Evolutionary conservation across 2,113 vertebrate genomes (phyloP).

Genomic region (Cisticola juncidis): DNA sequence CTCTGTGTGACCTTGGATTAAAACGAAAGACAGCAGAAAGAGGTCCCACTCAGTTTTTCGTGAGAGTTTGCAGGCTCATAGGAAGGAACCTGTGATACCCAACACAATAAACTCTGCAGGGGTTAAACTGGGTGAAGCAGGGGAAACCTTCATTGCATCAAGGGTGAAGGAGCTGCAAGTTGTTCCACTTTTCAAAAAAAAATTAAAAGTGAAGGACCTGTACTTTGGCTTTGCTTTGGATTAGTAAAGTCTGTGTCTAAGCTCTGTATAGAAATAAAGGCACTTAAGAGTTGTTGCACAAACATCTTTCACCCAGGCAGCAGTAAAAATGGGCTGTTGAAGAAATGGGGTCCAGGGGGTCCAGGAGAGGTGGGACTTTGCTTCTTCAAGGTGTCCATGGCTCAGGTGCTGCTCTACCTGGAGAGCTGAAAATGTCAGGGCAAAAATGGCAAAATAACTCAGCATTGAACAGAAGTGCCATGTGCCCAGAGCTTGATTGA

Average conservation of each 20-base stretch:
- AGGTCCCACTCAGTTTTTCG: background rate
- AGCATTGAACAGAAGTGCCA: fast-evolving
- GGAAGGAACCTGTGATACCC: background rate
- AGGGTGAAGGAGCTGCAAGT: background rate
- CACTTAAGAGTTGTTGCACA: background rate
- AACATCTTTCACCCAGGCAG: background rate
- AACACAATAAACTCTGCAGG: background rate
- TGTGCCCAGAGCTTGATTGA: background rate
- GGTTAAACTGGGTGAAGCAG: background rate
- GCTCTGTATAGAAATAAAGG: background rate
- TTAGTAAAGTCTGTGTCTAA: background rate
- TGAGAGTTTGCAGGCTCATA: background rate
- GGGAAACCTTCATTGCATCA: background rate
- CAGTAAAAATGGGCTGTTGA: background rate
- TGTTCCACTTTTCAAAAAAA: background rate
- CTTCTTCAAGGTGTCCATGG: background rate
- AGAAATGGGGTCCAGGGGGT: background rate
- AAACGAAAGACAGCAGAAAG: background rate
- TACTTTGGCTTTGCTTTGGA: background rate
- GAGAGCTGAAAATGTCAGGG: background rate
- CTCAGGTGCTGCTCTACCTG: background rate
- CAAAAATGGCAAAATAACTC: background rate
- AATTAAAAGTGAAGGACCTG: background rate
- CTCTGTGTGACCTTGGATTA: background rate
- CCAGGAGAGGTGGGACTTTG: background rate